Base-by-base conservation (phyloP, 2,797 vertebrate species). In the Prunella strophiata region DNA sequence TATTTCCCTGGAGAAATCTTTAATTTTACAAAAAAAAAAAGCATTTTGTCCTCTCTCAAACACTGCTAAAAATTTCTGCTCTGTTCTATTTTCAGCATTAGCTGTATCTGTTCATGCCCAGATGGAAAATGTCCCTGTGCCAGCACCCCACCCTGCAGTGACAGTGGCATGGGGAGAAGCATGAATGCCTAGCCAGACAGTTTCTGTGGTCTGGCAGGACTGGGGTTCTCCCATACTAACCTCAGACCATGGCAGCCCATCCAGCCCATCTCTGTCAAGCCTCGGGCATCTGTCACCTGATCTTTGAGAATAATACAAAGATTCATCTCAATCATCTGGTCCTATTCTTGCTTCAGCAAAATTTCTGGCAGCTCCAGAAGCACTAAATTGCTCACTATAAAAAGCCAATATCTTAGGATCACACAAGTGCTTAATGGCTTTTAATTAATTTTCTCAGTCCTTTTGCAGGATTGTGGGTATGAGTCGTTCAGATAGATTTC, bases 71-170 rank as follows among this genome's bases (percentile, higher is more conserved):
- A 88, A 78, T 22, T 73, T 52, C 38, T 68, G 6, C 7, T 78
- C 16, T 58, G 32, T n/a, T 90, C 34, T 82, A 12, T 78, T 85
- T 93, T 81, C 43, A 66, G 26, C 51, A 73, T 32, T 10, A 85
- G 16, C 29, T 47, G 7, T 62, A 66, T 57, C 16, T 10, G 2
- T 75, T 75, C 67, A 48, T 70, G 26, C 26, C 61, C 55, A 71
- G 21, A 85, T 1, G 21, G 59, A 85, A 79, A 87, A 62, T 0
- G 1, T 52, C 11, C 17, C 17, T 40, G 22, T 34, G 48, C 32
- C 71, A 82, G 48, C 52, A 70, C 19, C 51, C 23, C 1, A 0
- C 38, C 73, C 34, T 68, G 32, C 0, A 0, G 54, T 2, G 13
- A 19, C 3, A 2, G 34, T 42, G 42, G 52, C 29, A 36, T 1